Evolutionary conservation across 2,113 vertebrate species (phyloP).

Genomic region (Cathartes aura): DNA sequence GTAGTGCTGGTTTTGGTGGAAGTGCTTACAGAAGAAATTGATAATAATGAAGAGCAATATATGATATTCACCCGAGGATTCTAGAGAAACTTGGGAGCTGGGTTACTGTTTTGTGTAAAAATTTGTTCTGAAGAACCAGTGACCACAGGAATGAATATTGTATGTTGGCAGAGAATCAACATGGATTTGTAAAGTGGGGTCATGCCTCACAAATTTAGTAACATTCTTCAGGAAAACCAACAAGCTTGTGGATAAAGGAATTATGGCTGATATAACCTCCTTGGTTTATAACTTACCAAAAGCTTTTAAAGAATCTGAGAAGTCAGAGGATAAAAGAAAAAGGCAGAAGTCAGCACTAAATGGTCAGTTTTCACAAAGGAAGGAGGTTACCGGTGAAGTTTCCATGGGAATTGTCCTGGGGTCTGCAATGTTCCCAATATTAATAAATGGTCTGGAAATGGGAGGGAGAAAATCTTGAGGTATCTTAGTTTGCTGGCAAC

Average conservation of each 20-base stretch:
- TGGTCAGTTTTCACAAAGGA: not conserved
- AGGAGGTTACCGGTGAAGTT: not conserved
- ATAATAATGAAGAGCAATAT: not conserved
- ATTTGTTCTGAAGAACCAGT: not conserved
- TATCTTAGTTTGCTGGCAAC: not conserved
- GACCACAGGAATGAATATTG: not conserved
- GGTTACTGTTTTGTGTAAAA: not conserved
- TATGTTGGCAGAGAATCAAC: not conserved
- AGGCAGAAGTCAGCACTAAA: not conserved
- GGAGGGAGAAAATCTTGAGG: not conserved
- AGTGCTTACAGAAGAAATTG: not conserved
- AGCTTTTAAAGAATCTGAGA: not conserved
- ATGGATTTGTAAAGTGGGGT: not conserved
- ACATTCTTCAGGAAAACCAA: not conserved
- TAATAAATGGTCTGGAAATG: not conserved
- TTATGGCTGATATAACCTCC: not conserved
- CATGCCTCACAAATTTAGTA: not conserved
- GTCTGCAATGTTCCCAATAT: not conserved
- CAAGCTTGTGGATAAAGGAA: not conserved
- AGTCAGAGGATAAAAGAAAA: not conserved
- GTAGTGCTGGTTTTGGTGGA: not conserved
- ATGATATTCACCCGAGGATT: not conserved
- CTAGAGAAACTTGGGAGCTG: not conserved
- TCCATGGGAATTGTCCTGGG: not conserved
- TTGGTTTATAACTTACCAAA: not conserved